Evolutionary conservation across 2,113 vertebrate species (phyloP).

Genomic region (Meles meles): DNA sequence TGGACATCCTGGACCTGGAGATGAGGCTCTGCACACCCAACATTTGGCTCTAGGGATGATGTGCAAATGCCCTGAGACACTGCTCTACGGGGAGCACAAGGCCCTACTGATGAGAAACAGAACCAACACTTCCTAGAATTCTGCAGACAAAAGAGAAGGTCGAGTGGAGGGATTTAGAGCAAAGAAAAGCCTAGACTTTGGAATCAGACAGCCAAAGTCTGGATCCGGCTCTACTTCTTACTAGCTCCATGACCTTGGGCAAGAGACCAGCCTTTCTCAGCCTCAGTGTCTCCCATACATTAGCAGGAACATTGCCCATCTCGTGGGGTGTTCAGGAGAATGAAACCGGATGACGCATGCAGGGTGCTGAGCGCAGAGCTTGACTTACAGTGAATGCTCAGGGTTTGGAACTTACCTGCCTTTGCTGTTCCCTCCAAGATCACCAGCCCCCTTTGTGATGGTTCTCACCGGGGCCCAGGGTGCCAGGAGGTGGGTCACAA

Average conservation of each 20-base stretch:
- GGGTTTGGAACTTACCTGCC: background rate
- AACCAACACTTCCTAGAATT: constrained; percentile 49
- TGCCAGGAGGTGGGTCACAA: background rate
- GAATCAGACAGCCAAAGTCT: background rate
- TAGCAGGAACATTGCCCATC: background rate
- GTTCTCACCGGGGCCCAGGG: background rate
- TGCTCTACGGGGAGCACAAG: background rate
- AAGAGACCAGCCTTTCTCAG: background rate
- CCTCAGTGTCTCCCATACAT: background rate
- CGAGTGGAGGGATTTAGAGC: constrained; percentile 35
- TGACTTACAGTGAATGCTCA: background rate
- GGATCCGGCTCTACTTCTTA: background rate
- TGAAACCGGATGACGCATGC: background rate
- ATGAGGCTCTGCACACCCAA: background rate
- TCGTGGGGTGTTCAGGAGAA: background rate
- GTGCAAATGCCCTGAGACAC: constrained; percentile 22
- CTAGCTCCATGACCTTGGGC: background rate
- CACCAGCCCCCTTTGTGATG: background rate
- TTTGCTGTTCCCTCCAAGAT: background rate
- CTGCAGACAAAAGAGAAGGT: constrained; percentile 14
- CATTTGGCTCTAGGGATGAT: constrained; percentile 37
- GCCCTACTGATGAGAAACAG: constrained; percentile 55
- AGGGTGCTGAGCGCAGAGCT: no score
- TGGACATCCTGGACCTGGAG: constrained; percentile 25
- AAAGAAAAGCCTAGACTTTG: background rate